phyloP scores from a whole-genome alignment of 2,888 invertebrate species.

The Plagodis dolabraria region DNA sequence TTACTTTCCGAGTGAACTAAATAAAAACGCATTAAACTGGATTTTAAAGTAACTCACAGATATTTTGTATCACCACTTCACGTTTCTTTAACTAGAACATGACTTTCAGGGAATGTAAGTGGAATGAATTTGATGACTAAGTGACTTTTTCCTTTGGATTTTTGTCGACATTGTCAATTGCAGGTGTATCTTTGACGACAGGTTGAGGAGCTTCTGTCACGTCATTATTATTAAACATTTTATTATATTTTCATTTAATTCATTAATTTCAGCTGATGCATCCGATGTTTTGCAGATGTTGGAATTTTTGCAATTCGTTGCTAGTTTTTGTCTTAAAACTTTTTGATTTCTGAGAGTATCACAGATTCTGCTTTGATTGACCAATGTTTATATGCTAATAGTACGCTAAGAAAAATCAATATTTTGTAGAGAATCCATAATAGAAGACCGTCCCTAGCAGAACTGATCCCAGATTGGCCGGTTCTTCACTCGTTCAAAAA shows the following conservation, averaged over 20 bases:
- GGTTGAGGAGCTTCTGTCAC: constrained; percentile 80
- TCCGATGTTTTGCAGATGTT: constrained; percentile 78
- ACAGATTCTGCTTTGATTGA: constrained; percentile 10
- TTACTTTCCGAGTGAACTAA: constrained; percentile 64
- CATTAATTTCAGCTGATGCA: constrained; percentile 80
- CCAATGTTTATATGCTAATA: constrained; percentile 11
- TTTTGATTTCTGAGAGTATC: constrained; percentile 3
- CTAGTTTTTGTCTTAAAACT: constrained; percentile 4
- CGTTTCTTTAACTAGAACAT: constrained; percentile 71
- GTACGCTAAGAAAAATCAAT: constrained; percentile 69
- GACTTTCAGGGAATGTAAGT: constrained; percentile 80
- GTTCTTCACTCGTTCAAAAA: constrained; percentile 92
- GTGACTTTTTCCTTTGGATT: constrained; percentile 36
- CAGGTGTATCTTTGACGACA: constrained; percentile 77
- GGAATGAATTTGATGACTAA: constrained; percentile 79
- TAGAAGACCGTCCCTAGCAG: constrained; percentile 95
- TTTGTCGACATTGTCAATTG: constrained; percentile 69
- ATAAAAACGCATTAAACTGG: constrained; percentile 71
- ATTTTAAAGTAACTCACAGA: constrained; percentile 74
- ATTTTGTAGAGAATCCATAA: constrained; percentile 82
- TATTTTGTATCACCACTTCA: constrained; percentile 80
- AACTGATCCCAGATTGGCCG: constrained; percentile 98
- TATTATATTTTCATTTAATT: constrained; percentile 61
- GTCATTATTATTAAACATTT: constrained; percentile 67
- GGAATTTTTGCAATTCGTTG: constrained; percentile 62